Evolutionary conservation across 2,888 invertebrate species (phyloP).

Genomic region (Limnephilus lunatus): DNA sequence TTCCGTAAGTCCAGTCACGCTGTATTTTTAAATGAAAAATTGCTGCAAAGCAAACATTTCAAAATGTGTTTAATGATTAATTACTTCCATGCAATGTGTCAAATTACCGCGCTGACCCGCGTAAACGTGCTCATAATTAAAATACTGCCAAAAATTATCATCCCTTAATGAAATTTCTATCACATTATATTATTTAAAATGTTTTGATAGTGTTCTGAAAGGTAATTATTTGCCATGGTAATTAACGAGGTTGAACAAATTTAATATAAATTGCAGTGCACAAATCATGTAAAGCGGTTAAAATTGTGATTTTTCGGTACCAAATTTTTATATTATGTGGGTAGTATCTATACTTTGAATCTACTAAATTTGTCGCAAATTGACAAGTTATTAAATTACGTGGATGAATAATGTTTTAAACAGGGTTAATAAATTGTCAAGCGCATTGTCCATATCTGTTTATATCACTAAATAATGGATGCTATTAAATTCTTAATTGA

Average conservation of each 20-base stretch:
- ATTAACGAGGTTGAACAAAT: background rate
- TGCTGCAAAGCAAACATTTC: background rate
- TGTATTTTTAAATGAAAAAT: background rate
- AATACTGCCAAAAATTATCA: background rate
- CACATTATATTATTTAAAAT: background rate
- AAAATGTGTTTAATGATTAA: background rate
- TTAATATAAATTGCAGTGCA: background rate
- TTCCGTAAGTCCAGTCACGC: background rate
- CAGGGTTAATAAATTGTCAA: too few relatives aligned
- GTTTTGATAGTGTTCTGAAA: background rate
- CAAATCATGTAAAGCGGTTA: background rate
- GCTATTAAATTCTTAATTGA: too few relatives aligned
- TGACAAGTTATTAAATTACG: background rate
- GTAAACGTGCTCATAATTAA: background rate
- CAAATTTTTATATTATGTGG: background rate
- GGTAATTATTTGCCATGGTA: background rate
- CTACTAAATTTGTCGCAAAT: background rate
- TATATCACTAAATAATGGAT: too few relatives aligned
- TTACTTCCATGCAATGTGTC: background rate
- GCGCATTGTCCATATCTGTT: too few relatives aligned
- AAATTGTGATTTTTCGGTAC: background rate
- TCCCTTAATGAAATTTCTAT: too few relatives aligned
- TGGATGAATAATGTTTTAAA: background rate
- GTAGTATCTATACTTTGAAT: background rate
- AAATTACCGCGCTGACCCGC: background rate